A percentile compares a stretch with the other conserved stretches of the same genome.
Conservation (phyloP, 2,113 vertebrate genomes). For the Aplodontia rufa region DNA sequence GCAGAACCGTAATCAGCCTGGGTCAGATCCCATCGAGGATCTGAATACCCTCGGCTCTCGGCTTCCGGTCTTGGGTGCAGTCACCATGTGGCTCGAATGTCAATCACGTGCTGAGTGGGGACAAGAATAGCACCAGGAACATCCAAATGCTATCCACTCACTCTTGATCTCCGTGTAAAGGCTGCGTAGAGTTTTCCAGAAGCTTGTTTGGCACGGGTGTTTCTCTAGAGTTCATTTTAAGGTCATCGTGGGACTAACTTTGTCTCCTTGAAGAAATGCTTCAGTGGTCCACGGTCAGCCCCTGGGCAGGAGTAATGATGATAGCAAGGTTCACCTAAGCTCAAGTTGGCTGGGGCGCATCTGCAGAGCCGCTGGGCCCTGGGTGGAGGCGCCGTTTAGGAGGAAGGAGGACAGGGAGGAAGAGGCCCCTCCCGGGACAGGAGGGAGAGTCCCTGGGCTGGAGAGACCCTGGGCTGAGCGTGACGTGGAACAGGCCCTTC, state of each 20-base stretch:
- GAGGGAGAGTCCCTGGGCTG: not conserved
- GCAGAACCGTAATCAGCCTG: constrained; percentile 82
- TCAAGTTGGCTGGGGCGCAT: not conserved
- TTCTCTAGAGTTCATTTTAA: constrained; percentile 28
- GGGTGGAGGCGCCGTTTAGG: not conserved
- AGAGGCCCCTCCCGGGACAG: not conserved
- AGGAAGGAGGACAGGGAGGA: not conserved
- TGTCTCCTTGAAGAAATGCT: constrained; percentile 38
- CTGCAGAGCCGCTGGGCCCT: not conserved
- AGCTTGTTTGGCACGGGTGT: too few species aligned
- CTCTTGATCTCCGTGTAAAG: constrained; percentile 18
- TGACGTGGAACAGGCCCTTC: not conserved
- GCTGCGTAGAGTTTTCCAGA: not conserved
- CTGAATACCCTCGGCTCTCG: constrained; percentile 79
- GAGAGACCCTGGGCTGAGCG: not conserved
- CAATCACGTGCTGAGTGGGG: constrained; percentile 65
- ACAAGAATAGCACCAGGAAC: constrained; percentile 64
- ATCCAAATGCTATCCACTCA: constrained; percentile 8
- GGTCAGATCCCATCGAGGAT: constrained; percentile 77
- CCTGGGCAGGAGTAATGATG: not conserved
- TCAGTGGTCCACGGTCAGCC: not conserved
- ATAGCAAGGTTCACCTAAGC: not conserved
- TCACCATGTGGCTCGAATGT: constrained; percentile 63
- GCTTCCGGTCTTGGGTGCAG: constrained; percentile 74
- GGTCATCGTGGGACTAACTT: not conserved